phyloP scores from a whole-genome alignment of 2,888 invertebrate species.

The Mesoligia furuncula region DNA sequence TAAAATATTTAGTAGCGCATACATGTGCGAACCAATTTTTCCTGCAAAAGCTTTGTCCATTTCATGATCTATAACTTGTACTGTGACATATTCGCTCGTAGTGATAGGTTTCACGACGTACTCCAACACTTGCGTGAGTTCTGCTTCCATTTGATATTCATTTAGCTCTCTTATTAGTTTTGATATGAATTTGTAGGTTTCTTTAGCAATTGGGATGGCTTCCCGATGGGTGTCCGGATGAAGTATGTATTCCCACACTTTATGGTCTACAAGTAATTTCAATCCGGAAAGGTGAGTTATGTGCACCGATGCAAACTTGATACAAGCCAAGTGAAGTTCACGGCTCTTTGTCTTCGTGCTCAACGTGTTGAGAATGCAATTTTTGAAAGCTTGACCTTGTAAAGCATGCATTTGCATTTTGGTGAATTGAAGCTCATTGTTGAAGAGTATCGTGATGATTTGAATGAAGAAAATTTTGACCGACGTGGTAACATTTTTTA shows the following conservation, averaged over 20 bases:
- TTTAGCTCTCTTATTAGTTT: conserved; percentile 70
- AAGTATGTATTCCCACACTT: conserved; percentile 66
- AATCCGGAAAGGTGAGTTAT: conserved; percentile 70
- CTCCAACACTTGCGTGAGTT: conserved; percentile 64
- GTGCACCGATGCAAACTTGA: conserved; percentile 62
- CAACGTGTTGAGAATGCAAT: conserved; percentile 56
- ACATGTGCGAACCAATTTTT: conserved; percentile 60
- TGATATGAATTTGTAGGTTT: conserved; percentile 65
- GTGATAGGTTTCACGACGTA: conserved; percentile 66
- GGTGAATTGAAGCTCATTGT: conserved; percentile 73
- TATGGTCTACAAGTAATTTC: conserved; percentile 58
- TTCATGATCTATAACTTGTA: conserved; percentile 60
- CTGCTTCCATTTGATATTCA: conserved; percentile 67
- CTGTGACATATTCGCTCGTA: conserved; percentile 58
- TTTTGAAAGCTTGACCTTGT: conserved; percentile 49
- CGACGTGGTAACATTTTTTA: conserved; percentile 60
- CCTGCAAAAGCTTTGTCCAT: conserved; percentile 59
- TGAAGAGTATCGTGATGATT: conserved; percentile 66
- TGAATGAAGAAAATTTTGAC: conserved; percentile 70
- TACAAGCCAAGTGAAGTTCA: conserved; percentile 61
- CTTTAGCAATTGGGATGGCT: conserved; percentile 56
- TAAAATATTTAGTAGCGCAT: conserved; percentile 61
- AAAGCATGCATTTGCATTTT: conserved; percentile 68
- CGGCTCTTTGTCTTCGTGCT: conserved; percentile 41
- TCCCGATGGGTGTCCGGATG: conserved; percentile 50